These are phyloP conservation scores for Aphelocoma californica DNA, from an alignment of 2,797 vertebrate genomes.

Conservation along the genomic window DNA sequence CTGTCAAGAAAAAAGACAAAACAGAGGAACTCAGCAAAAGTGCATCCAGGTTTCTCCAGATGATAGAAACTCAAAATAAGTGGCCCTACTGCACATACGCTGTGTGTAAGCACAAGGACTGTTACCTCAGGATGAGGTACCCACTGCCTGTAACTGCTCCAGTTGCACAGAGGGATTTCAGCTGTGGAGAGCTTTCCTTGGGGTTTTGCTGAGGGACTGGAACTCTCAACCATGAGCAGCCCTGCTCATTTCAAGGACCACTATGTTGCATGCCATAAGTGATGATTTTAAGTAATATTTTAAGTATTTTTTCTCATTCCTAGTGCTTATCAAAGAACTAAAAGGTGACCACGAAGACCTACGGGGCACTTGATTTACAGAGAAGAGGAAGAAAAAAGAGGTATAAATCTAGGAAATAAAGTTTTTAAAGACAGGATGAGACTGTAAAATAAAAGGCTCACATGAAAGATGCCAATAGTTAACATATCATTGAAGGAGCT, in stretches of 20 bases:
- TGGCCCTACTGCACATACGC: not conserved
- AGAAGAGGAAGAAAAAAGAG: not conserved
- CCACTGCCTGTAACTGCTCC: not conserved
- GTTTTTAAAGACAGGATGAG: not conserved
- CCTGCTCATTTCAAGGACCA: not conserved
- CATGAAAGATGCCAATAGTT: not conserved
- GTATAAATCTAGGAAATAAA: not conserved
- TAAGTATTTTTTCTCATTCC: not conserved
- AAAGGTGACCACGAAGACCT: not conserved
- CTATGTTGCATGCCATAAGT: not conserved
- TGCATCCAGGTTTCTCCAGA: not conserved
- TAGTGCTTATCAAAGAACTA: not conserved
- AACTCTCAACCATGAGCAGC: not conserved
- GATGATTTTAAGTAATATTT: not conserved
- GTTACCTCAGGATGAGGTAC: not conserved
- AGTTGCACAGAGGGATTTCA: not conserved
- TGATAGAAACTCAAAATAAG: not conserved
- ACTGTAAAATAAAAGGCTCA: not conserved
- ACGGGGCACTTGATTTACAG: not conserved
- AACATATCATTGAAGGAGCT: not conserved
- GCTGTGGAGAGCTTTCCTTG: not conserved
- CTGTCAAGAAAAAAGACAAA: not conserved
- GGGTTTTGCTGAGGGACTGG: not conserved
- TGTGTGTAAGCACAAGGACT: not conserved
- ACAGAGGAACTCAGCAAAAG: not conserved